These are phyloP conservation scores for Agrochola macilenta DNA, from an alignment of 2,888 invertebrate species.

Conservation along the genomic window DNA sequence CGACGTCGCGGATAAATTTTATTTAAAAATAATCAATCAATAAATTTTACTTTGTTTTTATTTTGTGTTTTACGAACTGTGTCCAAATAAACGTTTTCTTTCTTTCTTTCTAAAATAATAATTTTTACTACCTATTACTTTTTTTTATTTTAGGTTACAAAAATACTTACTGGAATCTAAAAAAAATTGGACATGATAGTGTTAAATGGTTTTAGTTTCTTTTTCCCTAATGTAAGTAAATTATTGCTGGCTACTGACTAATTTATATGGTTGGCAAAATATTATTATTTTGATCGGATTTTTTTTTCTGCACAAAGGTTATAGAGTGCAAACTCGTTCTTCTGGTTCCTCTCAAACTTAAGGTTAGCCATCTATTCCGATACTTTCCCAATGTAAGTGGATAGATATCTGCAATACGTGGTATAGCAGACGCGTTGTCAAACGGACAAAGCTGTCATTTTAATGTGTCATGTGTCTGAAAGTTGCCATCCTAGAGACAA, in stretches of 20 bases:
- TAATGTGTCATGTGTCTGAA: not conserved
- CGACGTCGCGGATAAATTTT: not conserved
- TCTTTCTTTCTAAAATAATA: too few relatives aligned
- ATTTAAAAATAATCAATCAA: not conserved
- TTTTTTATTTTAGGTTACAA: not conserved
- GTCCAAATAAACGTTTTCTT: too few relatives aligned
- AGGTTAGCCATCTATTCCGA: not conserved
- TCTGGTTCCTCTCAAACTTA: not conserved
- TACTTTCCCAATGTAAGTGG: not conserved
- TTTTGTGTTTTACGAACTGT: too few relatives aligned
- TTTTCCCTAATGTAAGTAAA: not conserved
- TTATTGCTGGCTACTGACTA: not conserved
- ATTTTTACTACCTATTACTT: too few relatives aligned
- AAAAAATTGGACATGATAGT: not conserved
- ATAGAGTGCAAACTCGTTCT: not conserved
- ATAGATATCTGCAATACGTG: not conserved
- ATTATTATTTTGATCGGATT: not conserved
- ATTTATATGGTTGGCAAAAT: not conserved
- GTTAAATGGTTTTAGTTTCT: not conserved
- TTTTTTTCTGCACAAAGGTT: not conserved
- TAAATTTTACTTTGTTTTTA: not conserved
- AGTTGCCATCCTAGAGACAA: not conserved
- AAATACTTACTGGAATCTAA: constrained; percentile 5
- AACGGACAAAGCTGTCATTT: not conserved
- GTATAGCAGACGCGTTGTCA: not conserved